Base-by-base conservation (phyloP, 2,113 vertebrate genomes). In the Monopterus albus region DNA sequence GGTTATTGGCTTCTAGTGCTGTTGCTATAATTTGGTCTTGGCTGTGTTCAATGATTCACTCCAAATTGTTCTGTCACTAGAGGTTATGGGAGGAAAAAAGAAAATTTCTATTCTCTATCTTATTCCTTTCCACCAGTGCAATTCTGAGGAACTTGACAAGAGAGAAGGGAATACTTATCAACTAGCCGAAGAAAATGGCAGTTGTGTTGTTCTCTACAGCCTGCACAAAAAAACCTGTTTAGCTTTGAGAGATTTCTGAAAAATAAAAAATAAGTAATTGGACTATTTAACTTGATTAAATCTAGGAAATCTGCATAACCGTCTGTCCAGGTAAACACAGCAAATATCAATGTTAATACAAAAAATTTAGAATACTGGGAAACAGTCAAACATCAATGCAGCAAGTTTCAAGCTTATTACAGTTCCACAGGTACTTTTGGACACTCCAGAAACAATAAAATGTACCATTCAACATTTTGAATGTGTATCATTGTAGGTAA, bases 21-120 rank as follows among this genome's bases (percentile, higher is more conserved):
- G 69, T 62, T 70, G 78, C 73, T 82, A 51, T 89, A 88, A 91
- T 88, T 88, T 78, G 67, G 75, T 79, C 59, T 62, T 67, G 71
- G 72, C 75, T 69, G 76, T 85, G 84, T 88, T 89, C 79, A 72
- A 52, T 88, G 78, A 66, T 82, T 88, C 76, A 81, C 65, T 72
- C 74, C 64, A 85, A 92, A 90, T 91, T 84, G 83, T 78, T 80
- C 75, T 84, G 84, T 89, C 89, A 89, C 82, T 75, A 73, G 65
- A 79, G 78, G 78, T 88, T 89, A 85, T 56, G 38, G 50, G 23
- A 55, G 49, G n/a, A 23, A 39, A 18, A 63, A 64, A 45, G 60
- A 79, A 49, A 63, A 40, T 56, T 35, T 74, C 64, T 46, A 60
- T 39, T 50, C 64, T 83, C 21, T 82, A 79, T 85, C 88, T 80